Base-by-base conservation (phyloP, 2,113 vertebrate genomes). In the Nipponia nippon region DNA sequence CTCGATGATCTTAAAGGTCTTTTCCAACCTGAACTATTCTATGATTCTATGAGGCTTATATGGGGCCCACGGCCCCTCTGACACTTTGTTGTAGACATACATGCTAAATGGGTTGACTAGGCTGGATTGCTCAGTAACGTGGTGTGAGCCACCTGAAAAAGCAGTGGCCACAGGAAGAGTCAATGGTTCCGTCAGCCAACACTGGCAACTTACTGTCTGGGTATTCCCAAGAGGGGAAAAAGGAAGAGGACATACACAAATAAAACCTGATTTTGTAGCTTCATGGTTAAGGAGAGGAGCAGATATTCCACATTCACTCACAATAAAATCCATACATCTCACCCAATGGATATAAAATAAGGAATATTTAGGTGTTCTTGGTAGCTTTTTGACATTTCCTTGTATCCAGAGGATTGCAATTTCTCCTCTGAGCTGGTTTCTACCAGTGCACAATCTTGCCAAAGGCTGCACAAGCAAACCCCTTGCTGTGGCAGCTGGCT, bases 1-100 rank as follows among this genome's bases (percentile, higher is more conserved):
- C 40, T 42, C 12, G 40, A 42, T 42, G 40, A 13, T 42, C 40
- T 42, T 42, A 42, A 42, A 42, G 40, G 40, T 42, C 40, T 13
- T 42, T 42, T 42, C 40, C 40, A 42, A 42, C 40, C 40, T 13
- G 40, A 42, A 42, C 40, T 11, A 42, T 42, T 42, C 40, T 42
- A 42, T 42, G 40, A 42, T 42, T 42, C 40, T 42, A 42, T 42
- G 40, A 13, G 36, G 20, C 8, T 47, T 34, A 15, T 16, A 38
- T 38, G 38, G 38, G 38, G 17, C 46, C 65, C 50, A 29, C 7
- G 4, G 30, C 22, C 21, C 21, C 42, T n/a, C 71, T 36, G 34
- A 21, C 13, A 10, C 65, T 22, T 85, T 0, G 1, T 4, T 32
- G n/a, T 14, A 56, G 69, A 20, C 2, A 0, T 12, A 44, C 3